Conservation (phyloP, 2,888 invertebrate genomes). For the Campopleginae sp. region DNA sequence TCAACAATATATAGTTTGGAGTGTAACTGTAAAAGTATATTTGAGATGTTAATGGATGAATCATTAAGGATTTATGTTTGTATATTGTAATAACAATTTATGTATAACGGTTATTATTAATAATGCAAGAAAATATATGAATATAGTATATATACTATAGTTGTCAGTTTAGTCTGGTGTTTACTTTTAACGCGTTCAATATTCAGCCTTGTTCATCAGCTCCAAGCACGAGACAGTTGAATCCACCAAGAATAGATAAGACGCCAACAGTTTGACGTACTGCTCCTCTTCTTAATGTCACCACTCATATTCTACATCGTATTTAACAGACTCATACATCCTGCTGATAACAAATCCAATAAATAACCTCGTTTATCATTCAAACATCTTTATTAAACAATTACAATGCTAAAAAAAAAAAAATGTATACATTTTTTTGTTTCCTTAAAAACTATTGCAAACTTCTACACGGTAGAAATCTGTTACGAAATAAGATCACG, state of each 20-base stretch:
- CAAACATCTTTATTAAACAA: constrained; percentile 55
- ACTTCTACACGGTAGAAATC: constrained; percentile 81
- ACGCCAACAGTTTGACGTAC: constrained; percentile 1
- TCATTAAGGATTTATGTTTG: constrained; percentile 81
- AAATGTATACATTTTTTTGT: constrained; percentile 8
- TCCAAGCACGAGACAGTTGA: not conserved
- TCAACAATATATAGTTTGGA: constrained; percentile 40
- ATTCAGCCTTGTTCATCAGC: not conserved
- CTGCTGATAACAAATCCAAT: constrained; percentile 16
- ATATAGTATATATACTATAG: constrained; percentile 77
- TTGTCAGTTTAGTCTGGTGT: constrained; percentile 71
- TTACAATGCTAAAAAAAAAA: constrained; percentile 42
- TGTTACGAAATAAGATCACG: constrained; percentile 66
- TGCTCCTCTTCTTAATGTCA: too few relatives aligned
- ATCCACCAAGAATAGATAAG: constrained; percentile 19
- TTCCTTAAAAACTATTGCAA: constrained; percentile 74
- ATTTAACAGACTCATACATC: not conserved
- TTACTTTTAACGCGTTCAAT: not conserved
- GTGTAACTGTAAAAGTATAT: constrained; percentile 65
- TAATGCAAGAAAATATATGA: constrained; percentile 74
- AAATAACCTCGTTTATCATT: constrained; percentile 2
- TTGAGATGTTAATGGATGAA: constrained; percentile 78
- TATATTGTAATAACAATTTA: constrained; percentile 82
- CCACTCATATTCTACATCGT: not conserved
- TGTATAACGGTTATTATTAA: constrained; percentile 80